Evolutionary conservation across 2,888 invertebrate species (phyloP), one percentile per base, ranked within the genome.

Genomic region (Drosophila infuscata): DNA sequence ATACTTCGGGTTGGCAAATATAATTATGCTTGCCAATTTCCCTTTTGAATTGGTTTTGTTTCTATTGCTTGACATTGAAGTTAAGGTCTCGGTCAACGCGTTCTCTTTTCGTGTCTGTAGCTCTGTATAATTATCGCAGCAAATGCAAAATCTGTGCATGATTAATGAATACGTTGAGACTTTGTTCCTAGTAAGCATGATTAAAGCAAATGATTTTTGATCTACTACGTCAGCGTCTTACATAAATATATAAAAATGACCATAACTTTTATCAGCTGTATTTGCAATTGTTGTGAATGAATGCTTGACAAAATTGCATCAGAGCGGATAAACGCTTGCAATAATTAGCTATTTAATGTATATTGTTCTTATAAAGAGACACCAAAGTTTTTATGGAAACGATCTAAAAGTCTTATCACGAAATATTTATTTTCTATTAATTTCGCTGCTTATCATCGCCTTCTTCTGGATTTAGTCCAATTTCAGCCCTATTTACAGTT

Each of bases 31-130:
- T 61, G 38, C n/a, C 46, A 41, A 59, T 49, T 76, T 66, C 9
- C 15, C 30, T 36, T 25, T 46, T 11, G 17, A 17, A 56, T 63
- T 36, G 32, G 9, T 36, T 60, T n/a, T 74, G 72, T 70, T 32
- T 49, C 51, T 70, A 65, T 68, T 60, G 65, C 53, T 64, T 20
- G 59, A 43, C 62, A 70, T 74, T 79, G 79, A 82, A 79, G 75
- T 75, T 79, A 89, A 85, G 91, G 89, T 89, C 88, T 91, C 81
- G 90, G 88, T 78, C 88, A 82, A 63, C 75, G 79, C 75, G 70
- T 81, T 83, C 79, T 85, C 86, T 79, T 73, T 85, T 65, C 53
- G 48, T 60, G 64, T 60, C 54, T 82, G 63, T 20, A 56, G 38
- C 38, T 70, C 59, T 71, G 56, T 78, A 67, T 76, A 83, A 83